phyloP scores from a whole-genome alignment of 2,888 invertebrate genomes.

The Mimas tiliae region DNA sequence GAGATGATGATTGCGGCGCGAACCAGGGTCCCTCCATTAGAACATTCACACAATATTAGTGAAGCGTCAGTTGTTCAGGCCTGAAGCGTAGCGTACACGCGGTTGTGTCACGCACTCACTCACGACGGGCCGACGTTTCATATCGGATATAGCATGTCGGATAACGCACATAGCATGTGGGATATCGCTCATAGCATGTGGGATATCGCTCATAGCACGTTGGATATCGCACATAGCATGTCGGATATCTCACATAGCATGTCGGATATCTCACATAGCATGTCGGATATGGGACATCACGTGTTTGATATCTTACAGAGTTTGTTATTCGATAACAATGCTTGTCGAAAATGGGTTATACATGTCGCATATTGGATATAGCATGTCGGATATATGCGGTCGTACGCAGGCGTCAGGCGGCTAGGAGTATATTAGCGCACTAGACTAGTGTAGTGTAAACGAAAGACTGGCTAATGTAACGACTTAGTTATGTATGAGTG shows the following conservation, averaged over 20 bases:
- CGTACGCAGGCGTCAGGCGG: constrained; percentile 32
- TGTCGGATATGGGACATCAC: background rate
- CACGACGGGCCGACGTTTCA: too few species aligned
- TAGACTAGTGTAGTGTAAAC: constrained; percentile 76
- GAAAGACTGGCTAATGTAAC: constrained; percentile 83
- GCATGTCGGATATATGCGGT: background rate
- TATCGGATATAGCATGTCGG: too few species aligned
- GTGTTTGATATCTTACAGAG: too few species aligned
- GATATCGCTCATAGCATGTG: background rate
- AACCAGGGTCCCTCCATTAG: background rate
- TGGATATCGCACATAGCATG: background rate
- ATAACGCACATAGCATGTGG: background rate
- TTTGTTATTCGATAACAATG: background rate
- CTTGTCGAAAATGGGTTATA: background rate
- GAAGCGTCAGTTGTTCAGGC: constrained; percentile 7
- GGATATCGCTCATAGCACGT: background rate
- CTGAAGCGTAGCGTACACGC: constrained; percentile 17
- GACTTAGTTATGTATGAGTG: constrained; percentile 52
- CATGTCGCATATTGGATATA: background rate
- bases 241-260: background rate
- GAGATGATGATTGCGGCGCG: background rate
- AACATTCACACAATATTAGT: background rate
- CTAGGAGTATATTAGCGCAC: constrained; percentile 42
- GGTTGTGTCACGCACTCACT: constrained; percentile 18
- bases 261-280: background rate